Conservation (phyloP, 2,797 vertebrate genomes). For the Pogonophryne albipinna region DNA sequence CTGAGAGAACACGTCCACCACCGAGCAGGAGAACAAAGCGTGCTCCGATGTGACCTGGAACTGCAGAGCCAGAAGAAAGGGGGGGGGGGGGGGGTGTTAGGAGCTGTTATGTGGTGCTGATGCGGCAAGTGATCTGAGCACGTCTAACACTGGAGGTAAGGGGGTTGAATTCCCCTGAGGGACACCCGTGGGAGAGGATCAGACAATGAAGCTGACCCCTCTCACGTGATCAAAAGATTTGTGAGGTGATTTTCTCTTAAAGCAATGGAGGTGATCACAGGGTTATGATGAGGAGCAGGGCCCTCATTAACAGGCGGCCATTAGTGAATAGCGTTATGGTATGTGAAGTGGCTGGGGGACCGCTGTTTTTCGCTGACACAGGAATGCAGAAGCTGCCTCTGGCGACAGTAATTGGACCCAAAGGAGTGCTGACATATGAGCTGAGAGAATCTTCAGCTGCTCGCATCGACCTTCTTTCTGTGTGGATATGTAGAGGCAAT, state of each 20-base stretch:
- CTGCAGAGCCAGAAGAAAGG: conserved; percentile 75
- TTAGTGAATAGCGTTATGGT: conserved; percentile 53
- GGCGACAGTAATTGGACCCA: conserved; percentile 76
- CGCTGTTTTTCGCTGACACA: conserved; percentile 63
- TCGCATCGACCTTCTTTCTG: conserved; percentile 59
- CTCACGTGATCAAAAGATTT: conserved; percentile 23
- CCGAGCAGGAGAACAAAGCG: conserved; percentile 95
- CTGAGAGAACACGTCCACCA: conserved; percentile 98
- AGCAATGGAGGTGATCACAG: conserved; percentile 37
- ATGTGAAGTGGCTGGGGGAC: conserved; percentile 41
- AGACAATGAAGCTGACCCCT: conserved; percentile 15
- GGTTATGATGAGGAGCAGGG: conserved; percentile 52
- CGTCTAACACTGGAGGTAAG: not conserved
- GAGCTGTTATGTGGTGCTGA: conserved; percentile 20
- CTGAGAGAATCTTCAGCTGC: conserved; percentile 68
- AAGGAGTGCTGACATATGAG: conserved; percentile 70
- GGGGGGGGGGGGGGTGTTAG: conserved; percentile 16
- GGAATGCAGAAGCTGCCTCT: conserved; percentile 52
- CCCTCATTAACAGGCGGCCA: conserved; percentile 61
- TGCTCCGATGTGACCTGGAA: conserved; percentile 98
- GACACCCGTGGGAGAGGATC: conserved; percentile 9
- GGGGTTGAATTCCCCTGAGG: not conserved
- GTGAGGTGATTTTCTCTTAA: conserved; percentile 13
- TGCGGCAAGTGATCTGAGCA: conserved; percentile 16
- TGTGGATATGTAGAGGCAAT: conserved; percentile 38